Base-by-base conservation (phyloP, 2,888 invertebrate species). In the Drosophila bunnanda region DNA sequence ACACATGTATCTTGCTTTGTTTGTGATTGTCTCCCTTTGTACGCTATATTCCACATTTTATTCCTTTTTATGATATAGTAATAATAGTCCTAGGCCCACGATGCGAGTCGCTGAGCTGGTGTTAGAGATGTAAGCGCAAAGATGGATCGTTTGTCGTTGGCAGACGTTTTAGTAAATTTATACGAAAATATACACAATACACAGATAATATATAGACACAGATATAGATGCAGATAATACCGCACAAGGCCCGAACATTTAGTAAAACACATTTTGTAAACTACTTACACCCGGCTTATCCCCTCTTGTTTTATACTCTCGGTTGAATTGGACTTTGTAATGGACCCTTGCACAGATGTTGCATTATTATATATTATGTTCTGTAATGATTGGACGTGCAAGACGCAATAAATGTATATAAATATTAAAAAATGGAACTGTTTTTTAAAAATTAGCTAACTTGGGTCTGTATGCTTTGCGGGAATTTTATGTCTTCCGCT, bases 341-440 rank as follows among this genome's bases (percentile, higher is more conserved):
- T 71, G 70, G 72, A 77, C 30, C 44, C 44, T 70, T 66, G 76
- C 78, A 65, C 72, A 46, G 25, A 67, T 57, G 28, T 54, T 65
- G 64, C 74, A 79, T 65, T 55, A 34, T 52, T 22, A 34, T 34
- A 50, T 32, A 50, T 32, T 28, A 52, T 52, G 22, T 36, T 61
- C 41, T 53, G 39, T 44, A 65, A 61, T 56, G 25, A 13, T 48
- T 17, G 36, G 20, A 54, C 38, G 64, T 80, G 84, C 61, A 62
- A 77, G 71, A 72, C 68, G 79, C 85, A 82, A 71, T 84, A 81
- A 84, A 48, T 81, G 77, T 84, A 80, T 71, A 82, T 78, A 82
- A 46, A 75, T 58, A 79, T 30, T 60, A 56, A 28, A 48, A 59
- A 59, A 46, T 28, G 34, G 30, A 41, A n/a, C n/a, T n/a, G 1